Evolutionary conservation across 2,797 vertebrate genomes (phyloP), one percentile per base, ranked within the genome.

Genomic region (Macropodus opercularis): DNA sequence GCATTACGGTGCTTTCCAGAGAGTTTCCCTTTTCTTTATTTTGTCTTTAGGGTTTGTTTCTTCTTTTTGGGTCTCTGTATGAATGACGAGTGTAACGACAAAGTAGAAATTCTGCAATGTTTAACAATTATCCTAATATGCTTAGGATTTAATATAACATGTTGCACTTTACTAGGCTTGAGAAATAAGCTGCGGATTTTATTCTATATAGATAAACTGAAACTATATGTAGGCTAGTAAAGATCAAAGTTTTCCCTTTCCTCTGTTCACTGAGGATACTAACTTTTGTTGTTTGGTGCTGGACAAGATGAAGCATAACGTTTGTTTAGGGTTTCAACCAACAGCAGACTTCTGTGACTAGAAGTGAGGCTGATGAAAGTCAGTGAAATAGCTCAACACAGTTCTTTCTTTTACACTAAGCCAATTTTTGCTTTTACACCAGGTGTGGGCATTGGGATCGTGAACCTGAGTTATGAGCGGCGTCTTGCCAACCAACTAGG

Each of bases 401-500:
- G 15, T 35, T 35, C 14, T 15, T 1, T 17, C 5, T 38, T 38
- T 17, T 36, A 21, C 34, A 57, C 12, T 24, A 53, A 15, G 27
- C 60, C 11, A 34, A 0, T 77, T 63, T 48, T 41, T 39, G n/a
- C 49, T 14, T 2, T 43, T 27, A 8, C 82, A 69, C 11, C 87
- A 99, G 98, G 98, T 27, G 94, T 96, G 32, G 98, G 97, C 9
- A 95, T 99, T 0, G 97, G 97, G 0, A 94, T 98, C 0, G 94
- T 98, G 49, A 96, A 98, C 1, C 90, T 96, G 0, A 95, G 96
- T 0, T 96, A 94, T 0, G 96, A 99, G 72, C 92, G 94, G 23
- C 94, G 94, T 27, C 91, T 99, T 2, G 94, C 95, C 44, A 95
- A 92, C 58, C 96, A 98, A 73, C 91, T 99, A 3, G 96, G 97